Evolutionary conservation across 2,113 vertebrate species (phyloP).

Genomic region (Psilopsiagon aurifrons): DNA sequence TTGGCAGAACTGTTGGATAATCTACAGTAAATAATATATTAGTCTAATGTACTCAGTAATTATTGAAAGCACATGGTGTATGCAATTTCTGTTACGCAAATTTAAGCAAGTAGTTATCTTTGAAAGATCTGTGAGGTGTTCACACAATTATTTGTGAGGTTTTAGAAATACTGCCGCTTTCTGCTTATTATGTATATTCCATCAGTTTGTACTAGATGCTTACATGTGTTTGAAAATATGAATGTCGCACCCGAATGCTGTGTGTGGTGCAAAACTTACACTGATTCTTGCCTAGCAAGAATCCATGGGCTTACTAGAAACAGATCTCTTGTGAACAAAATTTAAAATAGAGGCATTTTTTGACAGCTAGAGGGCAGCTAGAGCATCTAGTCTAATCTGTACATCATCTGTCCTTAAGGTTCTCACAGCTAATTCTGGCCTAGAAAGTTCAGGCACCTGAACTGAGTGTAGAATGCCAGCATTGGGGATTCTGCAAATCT

Average conservation of each 20-base stretch:
- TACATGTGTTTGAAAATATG: background rate
- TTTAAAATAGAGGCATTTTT: background rate
- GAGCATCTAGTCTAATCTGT: background rate
- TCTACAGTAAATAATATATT: background rate
- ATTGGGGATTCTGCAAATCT: background rate
- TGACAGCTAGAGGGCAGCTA: constrained; percentile 5
- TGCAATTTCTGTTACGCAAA: background rate
- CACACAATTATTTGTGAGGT: background rate
- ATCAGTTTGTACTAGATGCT: background rate
- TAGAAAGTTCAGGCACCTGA: background rate
- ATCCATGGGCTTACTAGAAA: background rate
- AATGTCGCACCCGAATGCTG: background rate
- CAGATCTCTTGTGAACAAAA: background rate
- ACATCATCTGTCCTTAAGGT: background rate
- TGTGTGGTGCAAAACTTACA: background rate
- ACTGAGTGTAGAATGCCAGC: background rate
- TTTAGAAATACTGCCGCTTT: background rate
- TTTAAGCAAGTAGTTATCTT: background rate
- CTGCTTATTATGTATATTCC: background rate
- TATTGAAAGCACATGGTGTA: background rate
- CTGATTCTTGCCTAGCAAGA: background rate
- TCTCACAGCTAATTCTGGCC: background rate
- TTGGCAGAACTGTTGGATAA: background rate
- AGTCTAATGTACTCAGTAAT: background rate
- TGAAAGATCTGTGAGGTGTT: background rate